Evolutionary conservation across 2,888 invertebrate species (phyloP), one percentile per base, ranked within the genome.

Genomic region (Eristalis arbustorum): DNA sequence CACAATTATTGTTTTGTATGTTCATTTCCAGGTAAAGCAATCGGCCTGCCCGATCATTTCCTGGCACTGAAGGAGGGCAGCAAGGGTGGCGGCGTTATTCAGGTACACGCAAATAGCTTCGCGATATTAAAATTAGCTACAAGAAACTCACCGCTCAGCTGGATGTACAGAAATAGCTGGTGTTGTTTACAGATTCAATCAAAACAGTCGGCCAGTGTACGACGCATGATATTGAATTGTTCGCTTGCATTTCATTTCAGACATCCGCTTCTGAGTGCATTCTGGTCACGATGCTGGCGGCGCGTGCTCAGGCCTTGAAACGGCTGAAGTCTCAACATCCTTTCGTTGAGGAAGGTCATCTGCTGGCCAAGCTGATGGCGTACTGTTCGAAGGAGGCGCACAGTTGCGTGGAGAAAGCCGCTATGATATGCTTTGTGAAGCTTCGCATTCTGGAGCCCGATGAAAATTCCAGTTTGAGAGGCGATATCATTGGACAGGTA

Each of bases 221-320:
- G 5, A 31, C 14, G 22, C 23, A n/a, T 6, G 28, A 66, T 13
- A 71, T 14, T 67, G 13, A 22, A 69, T 66, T 49, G 59, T 67
- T 85, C 71, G 71, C 18, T 64, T 28, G 18, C 57, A 13, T 42
- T 61, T 64, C 22, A 25, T 63, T 66, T 22, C 57, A 98, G 98
- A 97, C 98, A 6, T 98, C 98, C 0, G 99, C 99, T 6, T 98
- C 98, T 90, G 99, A 99, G 92, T 98, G 98, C 91, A 95, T 98
- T 73, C 94, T 99, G 84, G 98, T 98, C 11, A 96, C 96, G 57
- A 96, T 99, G 96, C 92, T 98, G 88, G 98, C 98, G 0, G 98
- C 98, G 0, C 94, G 98, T 89, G 97, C 97, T 18, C 97, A 97
- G 91, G 97, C 97, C 28, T 95, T 98, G 88, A 97, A 97, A 91